These are phyloP conservation scores for Mesorhabditis sp. DNA, from an alignment of 2,888 invertebrate species.

Conservation along the genomic window DNA sequence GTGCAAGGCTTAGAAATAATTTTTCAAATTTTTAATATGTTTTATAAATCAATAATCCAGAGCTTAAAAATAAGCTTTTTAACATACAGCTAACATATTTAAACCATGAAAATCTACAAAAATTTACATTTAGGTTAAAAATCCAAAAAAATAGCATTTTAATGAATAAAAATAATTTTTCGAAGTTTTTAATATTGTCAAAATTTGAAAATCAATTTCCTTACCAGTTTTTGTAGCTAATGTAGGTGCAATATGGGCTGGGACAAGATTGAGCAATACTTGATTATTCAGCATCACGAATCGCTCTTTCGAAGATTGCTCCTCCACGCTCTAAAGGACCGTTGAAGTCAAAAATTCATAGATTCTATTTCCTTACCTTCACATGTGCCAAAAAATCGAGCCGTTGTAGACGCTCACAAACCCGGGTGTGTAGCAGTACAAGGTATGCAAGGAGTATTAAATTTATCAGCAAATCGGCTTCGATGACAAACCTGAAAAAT, in stretches of 20 bases:
- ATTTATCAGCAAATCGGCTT: constrained; percentile 44
- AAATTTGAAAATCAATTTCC: not conserved
- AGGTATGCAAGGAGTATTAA: constrained; percentile 36
- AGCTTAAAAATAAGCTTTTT: too few species aligned
- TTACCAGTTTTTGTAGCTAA: constrained; percentile 29
- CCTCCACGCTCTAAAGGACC: constrained; percentile 21
- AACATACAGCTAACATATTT: too few species aligned
- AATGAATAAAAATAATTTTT: too few species aligned
- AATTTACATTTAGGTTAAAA: too few species aligned
- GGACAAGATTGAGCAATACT: constrained; percentile 48
- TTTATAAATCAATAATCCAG: too few species aligned
- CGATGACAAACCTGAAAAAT: constrained; percentile 37
- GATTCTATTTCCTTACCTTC: constrained; percentile 29
- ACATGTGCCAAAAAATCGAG: constrained; percentile 51
- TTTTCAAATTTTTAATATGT: too few species aligned
- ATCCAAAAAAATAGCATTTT: too few species aligned
- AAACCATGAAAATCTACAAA: too few species aligned
- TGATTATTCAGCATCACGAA: constrained; percentile 39
- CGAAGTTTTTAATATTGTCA: not conserved
- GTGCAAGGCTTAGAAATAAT: too few species aligned
- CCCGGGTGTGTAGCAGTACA: constrained; percentile 42
- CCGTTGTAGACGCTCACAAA: constrained; percentile 47
- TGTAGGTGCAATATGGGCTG: constrained; percentile 47
- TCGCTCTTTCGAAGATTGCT: constrained; percentile 26
- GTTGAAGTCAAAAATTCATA: not conserved